phyloP scores from a whole-genome alignment of 2,113 vertebrate species.

The Pterophyllum scalare region DNA sequence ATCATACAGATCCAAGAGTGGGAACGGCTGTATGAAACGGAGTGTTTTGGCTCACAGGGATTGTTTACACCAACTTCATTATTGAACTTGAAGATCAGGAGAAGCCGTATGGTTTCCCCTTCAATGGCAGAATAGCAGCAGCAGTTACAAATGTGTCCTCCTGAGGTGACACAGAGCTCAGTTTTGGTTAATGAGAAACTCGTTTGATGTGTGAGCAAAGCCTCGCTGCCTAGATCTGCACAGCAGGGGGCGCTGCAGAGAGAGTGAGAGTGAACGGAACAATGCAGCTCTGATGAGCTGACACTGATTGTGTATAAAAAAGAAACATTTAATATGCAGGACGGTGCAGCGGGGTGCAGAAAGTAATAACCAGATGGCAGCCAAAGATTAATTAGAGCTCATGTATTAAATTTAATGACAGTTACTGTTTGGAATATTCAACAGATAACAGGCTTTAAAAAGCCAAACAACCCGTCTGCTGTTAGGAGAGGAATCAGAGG shows the following conservation, averaged over 20 bases:
- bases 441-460: neutral
- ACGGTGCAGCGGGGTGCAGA: neutral
- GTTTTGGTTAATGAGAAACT: neutral
- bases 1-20: neutral
- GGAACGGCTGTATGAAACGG: rapidly evolving
- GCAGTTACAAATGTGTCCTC: neutral
- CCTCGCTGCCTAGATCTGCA: neutral
- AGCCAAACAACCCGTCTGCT: neutral
- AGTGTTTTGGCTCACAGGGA: neutral
- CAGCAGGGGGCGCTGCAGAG: neutral
- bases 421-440: neutral
- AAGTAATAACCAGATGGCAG: conserved; percentile 6
- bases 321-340: neutral
- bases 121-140: neutral
- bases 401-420: neutral
- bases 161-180: neutral
- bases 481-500: neutral
- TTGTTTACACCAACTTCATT: neutral
- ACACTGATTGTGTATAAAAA: neutral
- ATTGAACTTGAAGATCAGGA: no score
- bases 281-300: neutral
- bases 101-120: neutral
- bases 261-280: neutral
- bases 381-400: neutral
- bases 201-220: neutral